phyloP scores from a whole-genome alignment of 2,113 vertebrate genomes.

The Bettongia penicillata region DNA sequence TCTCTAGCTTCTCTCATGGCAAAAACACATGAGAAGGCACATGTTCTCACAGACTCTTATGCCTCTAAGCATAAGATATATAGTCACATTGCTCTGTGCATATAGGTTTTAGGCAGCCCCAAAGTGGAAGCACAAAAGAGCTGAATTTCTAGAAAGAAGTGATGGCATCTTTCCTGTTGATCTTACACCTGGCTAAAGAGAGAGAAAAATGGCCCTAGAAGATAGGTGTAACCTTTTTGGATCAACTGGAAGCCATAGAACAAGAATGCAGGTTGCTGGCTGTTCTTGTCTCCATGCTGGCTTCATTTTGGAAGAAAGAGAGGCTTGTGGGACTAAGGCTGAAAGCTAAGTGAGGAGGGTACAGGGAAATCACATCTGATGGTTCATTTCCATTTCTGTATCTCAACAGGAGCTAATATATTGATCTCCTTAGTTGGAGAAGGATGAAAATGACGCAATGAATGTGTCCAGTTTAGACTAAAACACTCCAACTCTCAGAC shows the following conservation, averaged over 20 bases:
- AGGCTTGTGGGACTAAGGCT: fast-evolving
- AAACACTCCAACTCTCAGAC: slow-evolving; percentile 40
- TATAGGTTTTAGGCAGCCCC: not conserved
- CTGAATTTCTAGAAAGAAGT: not conserved
- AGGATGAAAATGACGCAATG: not conserved
- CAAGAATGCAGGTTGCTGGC: not conserved
- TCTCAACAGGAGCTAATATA: not conserved
- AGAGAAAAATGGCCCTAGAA: not conserved
- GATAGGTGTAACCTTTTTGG: not conserved
- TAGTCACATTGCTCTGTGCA: not conserved
- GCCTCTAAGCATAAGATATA: not conserved
- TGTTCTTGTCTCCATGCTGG: not conserved
- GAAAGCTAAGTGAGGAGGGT: not conserved
- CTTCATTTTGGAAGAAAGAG: not conserved
- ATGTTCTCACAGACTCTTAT: not conserved
- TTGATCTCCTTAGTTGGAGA: not conserved
- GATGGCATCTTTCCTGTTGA: not conserved
- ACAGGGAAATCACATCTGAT: not conserved
- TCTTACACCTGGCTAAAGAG: not conserved
- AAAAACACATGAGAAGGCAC: not conserved
- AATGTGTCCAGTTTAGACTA: slow-evolving; percentile 13
- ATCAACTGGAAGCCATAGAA: not conserved
- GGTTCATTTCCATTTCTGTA: not conserved
- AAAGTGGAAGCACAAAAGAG: not conserved
- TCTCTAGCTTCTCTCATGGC: not conserved